Evolutionary conservation across 2,888 invertebrate genomes (phyloP).

Genomic region (Acronicta leporina): DNA sequence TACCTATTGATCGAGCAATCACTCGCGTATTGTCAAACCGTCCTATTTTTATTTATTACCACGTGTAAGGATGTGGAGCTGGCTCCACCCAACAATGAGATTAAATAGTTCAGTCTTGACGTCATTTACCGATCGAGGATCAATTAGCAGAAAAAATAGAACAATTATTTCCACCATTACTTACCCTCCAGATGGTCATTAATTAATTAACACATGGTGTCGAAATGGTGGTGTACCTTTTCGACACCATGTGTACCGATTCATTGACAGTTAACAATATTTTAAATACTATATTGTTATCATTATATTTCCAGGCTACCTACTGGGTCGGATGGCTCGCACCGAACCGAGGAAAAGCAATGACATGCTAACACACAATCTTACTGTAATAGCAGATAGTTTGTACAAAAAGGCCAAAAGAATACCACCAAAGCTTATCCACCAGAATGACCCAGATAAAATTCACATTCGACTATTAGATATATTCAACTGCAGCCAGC

Average conservation of each 20-base stretch:
- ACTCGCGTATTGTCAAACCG: not conserved
- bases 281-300: not conserved
- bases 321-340: conserved; percentile 77
- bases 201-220: too few relatives aligned
- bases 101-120: too few relatives aligned
- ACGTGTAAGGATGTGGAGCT: too few relatives aligned
- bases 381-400: conserved; percentile 72
- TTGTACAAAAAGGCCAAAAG: conserved; percentile 77
- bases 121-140: too few relatives aligned
- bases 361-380: conserved; percentile 73
- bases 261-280: too few relatives aligned
- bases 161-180: too few relatives aligned
- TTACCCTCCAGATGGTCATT: too few relatives aligned
- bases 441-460: conserved; percentile 73
- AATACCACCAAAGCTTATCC: conserved; percentile 76
- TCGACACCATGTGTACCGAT: too few relatives aligned
- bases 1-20: not conserved
- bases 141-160: too few relatives aligned
- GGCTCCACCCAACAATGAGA: too few relatives aligned
- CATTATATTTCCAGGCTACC: conserved; percentile 73
- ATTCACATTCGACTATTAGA: conserved; percentile 70
- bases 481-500: conserved; percentile 72
- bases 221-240: too few relatives aligned
- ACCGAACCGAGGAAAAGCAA: conserved; percentile 68
- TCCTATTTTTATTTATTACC: too few relatives aligned